phyloP scores from a whole-genome alignment of 2,113 vertebrate species.

The Callionymus lyra region DNA sequence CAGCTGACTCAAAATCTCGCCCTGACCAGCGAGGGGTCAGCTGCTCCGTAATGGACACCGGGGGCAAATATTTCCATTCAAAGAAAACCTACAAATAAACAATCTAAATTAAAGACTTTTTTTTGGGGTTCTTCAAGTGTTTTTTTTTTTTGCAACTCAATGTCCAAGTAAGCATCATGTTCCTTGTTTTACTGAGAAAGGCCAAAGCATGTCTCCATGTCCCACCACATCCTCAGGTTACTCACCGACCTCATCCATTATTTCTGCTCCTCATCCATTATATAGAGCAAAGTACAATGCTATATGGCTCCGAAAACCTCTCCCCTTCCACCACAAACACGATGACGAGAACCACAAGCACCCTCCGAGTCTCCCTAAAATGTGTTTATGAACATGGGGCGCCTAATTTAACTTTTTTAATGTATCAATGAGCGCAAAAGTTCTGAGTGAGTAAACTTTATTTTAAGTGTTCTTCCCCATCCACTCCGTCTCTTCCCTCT shows the following conservation, averaged over 20 bases:
- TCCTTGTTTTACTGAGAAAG: conserved; percentile 18
- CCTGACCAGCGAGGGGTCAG: conserved; percentile 27
- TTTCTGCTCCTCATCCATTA: conserved; percentile 62
- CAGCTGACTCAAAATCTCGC: conserved; percentile 44
- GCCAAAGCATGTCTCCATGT: conserved; percentile 46
- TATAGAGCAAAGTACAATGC: conserved; percentile 66
- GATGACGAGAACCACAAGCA: conserved; percentile 22
- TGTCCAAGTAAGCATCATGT: conserved; percentile 36
- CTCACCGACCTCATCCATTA: conserved; percentile 69
- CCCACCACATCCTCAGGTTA: conserved; percentile 66
- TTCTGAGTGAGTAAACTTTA: too few relatives aligned
- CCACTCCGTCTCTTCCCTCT: too few relatives aligned
- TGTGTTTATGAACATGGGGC: conserved; percentile 41
- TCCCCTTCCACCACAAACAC: conserved; percentile 20
- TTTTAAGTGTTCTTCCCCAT: too few relatives aligned
- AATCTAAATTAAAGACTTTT: too few relatives aligned
- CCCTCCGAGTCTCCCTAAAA: conserved; percentile 15
- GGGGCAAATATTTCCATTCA: too few relatives aligned
- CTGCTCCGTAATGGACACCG: conserved; percentile 9
- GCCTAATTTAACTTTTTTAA: too few relatives aligned
- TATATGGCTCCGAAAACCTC: conserved; percentile 36
- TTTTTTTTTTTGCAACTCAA: conserved; percentile 19
- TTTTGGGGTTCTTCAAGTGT: too few relatives aligned
- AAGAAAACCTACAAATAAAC: too few relatives aligned
- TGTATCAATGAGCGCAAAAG: too few relatives aligned